Evolutionary conservation across 1,140 invertebrate genomes (phyloP), one percentile per base, ranked within the genome.

Genomic region (Grapholita molesta): DNA sequence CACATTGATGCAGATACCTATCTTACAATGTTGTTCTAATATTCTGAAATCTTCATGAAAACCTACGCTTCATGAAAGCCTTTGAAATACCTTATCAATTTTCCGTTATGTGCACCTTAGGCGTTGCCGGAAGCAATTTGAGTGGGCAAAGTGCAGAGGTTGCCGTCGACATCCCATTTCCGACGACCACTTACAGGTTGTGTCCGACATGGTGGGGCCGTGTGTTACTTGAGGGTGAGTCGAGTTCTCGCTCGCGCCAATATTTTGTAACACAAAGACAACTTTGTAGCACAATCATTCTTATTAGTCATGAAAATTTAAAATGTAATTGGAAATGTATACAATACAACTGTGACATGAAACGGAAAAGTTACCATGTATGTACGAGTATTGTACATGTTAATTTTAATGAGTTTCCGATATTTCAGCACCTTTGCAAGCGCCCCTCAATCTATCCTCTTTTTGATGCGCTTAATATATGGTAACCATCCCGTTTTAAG

Each of bases 131-230:
- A 61, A 61, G 55, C 55, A 61, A 61, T 61, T 30, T 25, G n/a
- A 25, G 55, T 32, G 24, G 55, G 55, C 55, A 28, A 21, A 61
- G 55, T 61, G 55, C 55, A 61, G 25, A 61, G 55, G 55, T 61
- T 30, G 55, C 25, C 55, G 24, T 15, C 55, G 28, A 61, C 55
- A 61, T 61, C 55, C 55, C 55, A 61, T 61, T 61, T 61, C 55
- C 55, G 55, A 12, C 24, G 55, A 61, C 30, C 55, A 61, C 55
- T 61, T 61, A 61, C 55, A 61, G 25, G 55, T 18, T 18, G 53
- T 57, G 53, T 57, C 25, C 24, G 55, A 61, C 55, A 61, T n/a
- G 25, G 28, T 18, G 42, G 21, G 42, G 42, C 8, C 42, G 18
- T 38, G 35, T 38, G 35, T 35, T 15, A 42, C 9, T 12, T 42